Base-by-base conservation (phyloP, 2,888 invertebrate species). In the Lysandra coridon region DNA sequence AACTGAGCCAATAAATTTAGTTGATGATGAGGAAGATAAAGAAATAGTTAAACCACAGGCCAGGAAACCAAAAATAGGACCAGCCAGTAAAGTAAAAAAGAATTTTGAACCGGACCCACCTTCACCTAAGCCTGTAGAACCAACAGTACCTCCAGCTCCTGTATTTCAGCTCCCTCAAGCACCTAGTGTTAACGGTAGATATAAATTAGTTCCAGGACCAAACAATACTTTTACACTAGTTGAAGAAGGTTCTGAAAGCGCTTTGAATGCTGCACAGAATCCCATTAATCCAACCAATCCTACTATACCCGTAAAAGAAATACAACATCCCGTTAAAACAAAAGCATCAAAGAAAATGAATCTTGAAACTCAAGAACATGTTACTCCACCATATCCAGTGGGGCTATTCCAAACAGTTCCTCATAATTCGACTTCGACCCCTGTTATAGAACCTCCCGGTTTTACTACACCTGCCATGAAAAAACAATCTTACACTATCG, bases 401-500 rank as follows among this genome's bases (percentile, higher is more conserved):
- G 93, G 94, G 4, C 84, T 94, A 64, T 92, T 94, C 81, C 90
- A 91, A 84, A 90, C 91, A 5, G 82, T 89, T 49, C 83, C 87
- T 5, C 88, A 88, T 81, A 83, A 87, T 79, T 84, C 87, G 1
- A 83, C 82, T 75, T 80, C 84, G 1, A 84, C 82, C 73, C 62
- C 83, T 10, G 80, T 57, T 17, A 17, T 85, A 33, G 79, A 86
- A 0, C 78, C 79, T 1, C 73, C 81, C 0, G 78, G 86, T 6
- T 90, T 92, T 80, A 87, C 90, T 37, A 91, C 92, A 2, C 89
- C 94, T 14, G 92, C 90, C 0, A 89, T 90, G 88, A 94, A 92
- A 81, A 94, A 94, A 80, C 94, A 93, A 79, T 92, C 92, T 0
- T 94, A 94, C 80, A 92, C 92, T 30, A 87, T 94, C 73, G 91